These are phyloP conservation scores for Gracilinanus agilis DNA, from an alignment of 2,113 vertebrate genomes.

Conservation along the genomic window DNA sequence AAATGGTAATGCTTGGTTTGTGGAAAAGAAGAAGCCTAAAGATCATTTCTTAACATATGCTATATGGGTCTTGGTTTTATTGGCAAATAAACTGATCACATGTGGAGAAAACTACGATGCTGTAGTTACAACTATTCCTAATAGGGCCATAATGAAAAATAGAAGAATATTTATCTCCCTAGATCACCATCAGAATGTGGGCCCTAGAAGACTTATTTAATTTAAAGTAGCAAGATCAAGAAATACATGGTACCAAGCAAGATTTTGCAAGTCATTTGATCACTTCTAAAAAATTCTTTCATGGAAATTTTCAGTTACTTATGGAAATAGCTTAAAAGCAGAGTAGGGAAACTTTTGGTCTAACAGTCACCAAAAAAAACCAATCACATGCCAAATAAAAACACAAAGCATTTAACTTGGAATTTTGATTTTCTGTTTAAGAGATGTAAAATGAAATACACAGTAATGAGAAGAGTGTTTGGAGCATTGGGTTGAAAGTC, in stretches of 20 bases:
- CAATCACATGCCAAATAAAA: background rate
- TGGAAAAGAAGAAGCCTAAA: conserved; percentile 63
- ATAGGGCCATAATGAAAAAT: background rate
- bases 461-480: too few relatives aligned
- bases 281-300: conserved; percentile 20
- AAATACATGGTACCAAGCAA: conserved; percentile 29
- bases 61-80: conserved; percentile 50
- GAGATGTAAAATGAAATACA: background rate
- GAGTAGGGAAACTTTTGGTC: background rate
- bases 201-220: conserved; percentile 57
- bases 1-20: conserved; percentile 57
- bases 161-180: conserved; percentile 46
- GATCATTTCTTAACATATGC: conserved; percentile 58
- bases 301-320: conserved; percentile 33
- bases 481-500: background rate
- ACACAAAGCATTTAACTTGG: background rate
- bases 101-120: conserved; percentile 59
- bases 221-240: conserved; percentile 62
- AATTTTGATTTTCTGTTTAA: background rate
- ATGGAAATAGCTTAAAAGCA: background rate
- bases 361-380: background rate
- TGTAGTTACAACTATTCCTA: conserved; percentile 14
- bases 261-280: conserved; percentile 38
- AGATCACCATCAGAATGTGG: conserved; percentile 51
- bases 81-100: conserved; percentile 63